Base-by-base conservation (phyloP, 2,888 invertebrate genomes). In the Calephelis perditalis region DNA sequence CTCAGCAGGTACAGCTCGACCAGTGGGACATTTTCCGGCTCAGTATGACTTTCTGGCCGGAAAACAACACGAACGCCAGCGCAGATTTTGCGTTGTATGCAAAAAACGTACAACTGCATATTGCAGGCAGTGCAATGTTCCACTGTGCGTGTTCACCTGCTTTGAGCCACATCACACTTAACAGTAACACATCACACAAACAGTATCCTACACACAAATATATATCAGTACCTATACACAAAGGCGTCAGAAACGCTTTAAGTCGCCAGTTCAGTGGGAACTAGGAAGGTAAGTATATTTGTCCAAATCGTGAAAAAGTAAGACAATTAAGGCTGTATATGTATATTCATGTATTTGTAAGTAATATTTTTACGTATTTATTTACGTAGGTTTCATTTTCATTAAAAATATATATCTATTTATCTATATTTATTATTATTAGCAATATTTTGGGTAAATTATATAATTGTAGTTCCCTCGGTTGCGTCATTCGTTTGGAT, bases 111-210 rank as follows among this genome's bases (percentile, higher is more conserved):
- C 64, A 60, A 54, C 58, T 12, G 44, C 62, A 44, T 62, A 63
- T 58, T 65, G 65, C 57, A 61, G 26, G 56, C 43, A 15, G 54
- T 66, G 64, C 61, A 58, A 66, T 37, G 61, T 63, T 6, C 56
- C 64, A 12, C 37, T 66, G 62, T 66, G 66, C 59, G 58, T 62
- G 10, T 65, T 62, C 52, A 62, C 63, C 43, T 65, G 63, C 57
- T 63, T 62, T 59, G 63, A 56, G 54, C 58, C 59, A 61, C 56
- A 62, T 52, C 65, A 65, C 58, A 35, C 55, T 6, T 55, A 35
- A 55, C 52, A 52, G 56, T 47, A 58, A 58, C 58, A 58, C 47
- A 11, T 35, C 47, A 58, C 58, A 58, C 58, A 57, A 57, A 57
- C 45, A 46, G 44, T 57, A 55, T n/a, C n/a, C n/a, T n/a, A n/a